These are phyloP conservation scores for Hipparchia semele DNA, from an alignment of 2,888 invertebrate genomes.

Conservation along the genomic window DNA sequence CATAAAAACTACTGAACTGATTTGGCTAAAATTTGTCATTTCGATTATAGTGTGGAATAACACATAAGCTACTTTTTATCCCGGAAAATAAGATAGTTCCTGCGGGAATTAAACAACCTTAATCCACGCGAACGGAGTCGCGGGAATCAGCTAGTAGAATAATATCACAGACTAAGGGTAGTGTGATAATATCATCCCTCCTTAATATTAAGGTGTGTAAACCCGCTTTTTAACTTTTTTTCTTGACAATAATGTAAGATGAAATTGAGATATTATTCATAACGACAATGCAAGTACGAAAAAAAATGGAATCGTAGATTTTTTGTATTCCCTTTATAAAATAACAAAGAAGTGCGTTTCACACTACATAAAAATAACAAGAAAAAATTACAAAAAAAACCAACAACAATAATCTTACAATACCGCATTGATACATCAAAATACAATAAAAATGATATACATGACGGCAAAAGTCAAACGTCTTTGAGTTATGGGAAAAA, in stretches of 20 bases:
- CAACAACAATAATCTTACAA: slow-evolving; percentile 34
- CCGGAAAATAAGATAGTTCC: no score
- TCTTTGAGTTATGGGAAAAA: slow-evolving; percentile 76
- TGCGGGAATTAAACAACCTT: no score
- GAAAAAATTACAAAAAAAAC: slow-evolving; percentile 13
- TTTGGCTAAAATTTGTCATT: no score
- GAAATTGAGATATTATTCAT: slow-evolving; percentile 19
- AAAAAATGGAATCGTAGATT: not conserved
- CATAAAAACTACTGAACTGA: no score
- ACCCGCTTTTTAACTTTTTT: slow-evolving; percentile 7
- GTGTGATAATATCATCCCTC: not conserved
- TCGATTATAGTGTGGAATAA: slow-evolving; percentile 24
- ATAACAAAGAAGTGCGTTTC: slow-evolving; percentile 29
- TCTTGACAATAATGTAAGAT: slow-evolving; percentile 16
- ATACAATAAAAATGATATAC: slow-evolving; percentile 58
- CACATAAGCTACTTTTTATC: no score
- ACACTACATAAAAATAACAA: slow-evolving; percentile 36
- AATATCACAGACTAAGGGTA: no score
- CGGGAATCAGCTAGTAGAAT: not conserved
- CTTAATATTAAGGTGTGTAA: slow-evolving; percentile 6
- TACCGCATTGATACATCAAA: slow-evolving; percentile 53
- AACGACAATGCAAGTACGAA: slow-evolving; percentile 5
- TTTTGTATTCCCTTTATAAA: not conserved
- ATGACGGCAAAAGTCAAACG: slow-evolving; percentile 49
- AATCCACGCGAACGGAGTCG: not conserved